Percentiles rank a stretch among this genome's conserved stretches.
phyloP scores from a whole-genome alignment of 2,888 invertebrate genomes.

The Pyrochroa serraticornis region DNA sequence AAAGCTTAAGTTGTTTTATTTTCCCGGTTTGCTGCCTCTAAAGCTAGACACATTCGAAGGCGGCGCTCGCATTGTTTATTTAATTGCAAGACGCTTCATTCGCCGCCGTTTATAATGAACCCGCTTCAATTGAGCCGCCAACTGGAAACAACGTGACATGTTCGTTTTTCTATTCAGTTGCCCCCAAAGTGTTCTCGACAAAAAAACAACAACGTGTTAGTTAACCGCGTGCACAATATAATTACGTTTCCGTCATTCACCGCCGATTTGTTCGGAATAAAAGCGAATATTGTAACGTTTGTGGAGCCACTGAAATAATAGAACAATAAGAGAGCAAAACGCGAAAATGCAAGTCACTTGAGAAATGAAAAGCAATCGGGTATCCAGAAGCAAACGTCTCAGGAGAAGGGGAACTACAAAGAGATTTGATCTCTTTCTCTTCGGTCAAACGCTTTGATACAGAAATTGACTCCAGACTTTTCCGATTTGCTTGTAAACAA shows the following conservation, averaged over 20 bases:
- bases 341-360: conserved; percentile 37
- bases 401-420: conserved; percentile 20
- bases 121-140: neutral
- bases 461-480: conserved; percentile 31
- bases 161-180: neutral
- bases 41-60: conserved; percentile 7
- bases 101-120: conserved; percentile 1
- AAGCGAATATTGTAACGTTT: neutral
- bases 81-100: too few relatives aligned
- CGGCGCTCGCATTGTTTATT: neutral
- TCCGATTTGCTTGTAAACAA: conserved; percentile 29
- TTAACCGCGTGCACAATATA: neutral
- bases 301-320: conserved; percentile 23
- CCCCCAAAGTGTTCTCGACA: neutral
- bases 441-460: conserved; percentile 31
- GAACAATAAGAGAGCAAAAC: conserved; percentile 30
- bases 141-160: neutral
- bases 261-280: neutral
- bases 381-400: conserved; percentile 8
- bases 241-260: conserved; percentile 2
- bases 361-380: conserved; percentile 35
- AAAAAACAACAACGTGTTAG: neutral
- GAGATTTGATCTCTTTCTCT: conserved; percentile 30
- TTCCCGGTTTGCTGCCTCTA: neutral
- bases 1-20: conserved; percentile 18